A percentile compares a stretch with the other conserved stretches of the same genome.
phyloP scores from a whole-genome alignment of 92 coral and sea anemone species.

The Hydrozoanthus gracilis region DNA sequence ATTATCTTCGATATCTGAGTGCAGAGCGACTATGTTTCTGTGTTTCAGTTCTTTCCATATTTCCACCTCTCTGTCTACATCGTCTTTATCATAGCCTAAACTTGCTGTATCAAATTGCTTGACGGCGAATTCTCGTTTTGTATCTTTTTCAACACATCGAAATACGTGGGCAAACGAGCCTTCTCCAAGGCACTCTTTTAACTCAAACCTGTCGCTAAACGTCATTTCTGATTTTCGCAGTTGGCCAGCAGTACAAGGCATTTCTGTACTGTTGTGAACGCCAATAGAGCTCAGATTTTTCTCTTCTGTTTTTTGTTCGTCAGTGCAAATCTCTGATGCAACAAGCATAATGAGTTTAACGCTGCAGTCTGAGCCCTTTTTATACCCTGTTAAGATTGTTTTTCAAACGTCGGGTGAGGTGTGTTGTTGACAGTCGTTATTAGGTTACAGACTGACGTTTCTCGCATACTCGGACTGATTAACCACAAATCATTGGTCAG shows the following conservation, averaged over 20 bases:
- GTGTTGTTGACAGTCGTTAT: conserved; percentile 14
- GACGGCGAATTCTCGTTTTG: conserved; percentile 40
- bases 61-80: conserved; percentile 51
- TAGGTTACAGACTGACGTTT: conserved; percentile 6
- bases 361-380: neutral
- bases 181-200: conserved; percentile 37
- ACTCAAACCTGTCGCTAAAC: conserved; percentile 25
- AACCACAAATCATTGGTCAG: neutral
- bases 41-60: conserved; percentile 57
- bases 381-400: neutral
- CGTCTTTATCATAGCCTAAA: conserved; percentile 26
- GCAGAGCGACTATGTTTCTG: conserved; percentile 54
- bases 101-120: conserved; percentile 37
- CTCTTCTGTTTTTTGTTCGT: conserved; percentile 8
- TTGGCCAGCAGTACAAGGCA: conserved; percentile 25
- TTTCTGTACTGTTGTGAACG: conserved; percentile 22
- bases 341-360: conserved; percentile 22
- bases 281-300: neutral
- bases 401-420: conserved; percentile 19
- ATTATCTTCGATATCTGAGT: conserved; percentile 47
- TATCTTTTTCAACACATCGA: conserved; percentile 31
- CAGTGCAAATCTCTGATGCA: conserved; percentile 14
- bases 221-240: neutral
- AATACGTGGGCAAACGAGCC: conserved; percentile 45
- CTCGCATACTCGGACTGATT: neutral